Base-by-base conservation (phyloP, 1,140 invertebrate species). In the Paracyclopina nana region DNA sequence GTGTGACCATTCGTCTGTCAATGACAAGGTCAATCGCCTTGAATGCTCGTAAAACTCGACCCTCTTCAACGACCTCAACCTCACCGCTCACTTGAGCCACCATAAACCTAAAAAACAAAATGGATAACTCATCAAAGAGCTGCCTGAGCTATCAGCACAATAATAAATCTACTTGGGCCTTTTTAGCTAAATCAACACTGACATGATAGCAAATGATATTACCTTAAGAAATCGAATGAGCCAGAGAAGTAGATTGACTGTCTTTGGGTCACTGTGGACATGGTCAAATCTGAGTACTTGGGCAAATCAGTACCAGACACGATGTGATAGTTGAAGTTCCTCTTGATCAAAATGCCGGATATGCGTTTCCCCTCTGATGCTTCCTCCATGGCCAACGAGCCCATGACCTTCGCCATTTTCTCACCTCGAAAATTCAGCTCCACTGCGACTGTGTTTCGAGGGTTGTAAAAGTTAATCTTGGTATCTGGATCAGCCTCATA, bases 261-360 rank as follows among this genome's bases (percentile, higher is more conserved):
- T 27, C 86, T 71, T 65, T 97, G 91, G 38, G 80, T 78, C 24
- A 98, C 81, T 55, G 81, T 80, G 54, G 83, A 90, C 70, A 86
- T 86, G 24, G 77, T 81, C 70, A 97, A 77, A 59, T 96, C 88
- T 2, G 90, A 97, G 64, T 98, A 98, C 62, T 91, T 94, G 46
- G 79, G 76, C 20, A 99, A 68, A 68, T 98, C 94, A 9, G 75
- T 71, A 0, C 92, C 82, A 5, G 82, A 79, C 41, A 99, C 64
- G 50, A 99, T 73, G 63, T 97, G 91, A 64, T 97, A 98, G 64
- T 91, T 97, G 60, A 98, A 99, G 64, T 99, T 97, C 29, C 90
- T 72, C 62, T 96, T 96, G 0, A 98, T 86, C 25, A 99, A 67
- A 53, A 99, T 79, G 0, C 94, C 95, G 6, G 87, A 88, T 2